Evolutionary conservation across 2,113 vertebrate species (phyloP).

Genomic region (Casuarius casuarius): DNA sequence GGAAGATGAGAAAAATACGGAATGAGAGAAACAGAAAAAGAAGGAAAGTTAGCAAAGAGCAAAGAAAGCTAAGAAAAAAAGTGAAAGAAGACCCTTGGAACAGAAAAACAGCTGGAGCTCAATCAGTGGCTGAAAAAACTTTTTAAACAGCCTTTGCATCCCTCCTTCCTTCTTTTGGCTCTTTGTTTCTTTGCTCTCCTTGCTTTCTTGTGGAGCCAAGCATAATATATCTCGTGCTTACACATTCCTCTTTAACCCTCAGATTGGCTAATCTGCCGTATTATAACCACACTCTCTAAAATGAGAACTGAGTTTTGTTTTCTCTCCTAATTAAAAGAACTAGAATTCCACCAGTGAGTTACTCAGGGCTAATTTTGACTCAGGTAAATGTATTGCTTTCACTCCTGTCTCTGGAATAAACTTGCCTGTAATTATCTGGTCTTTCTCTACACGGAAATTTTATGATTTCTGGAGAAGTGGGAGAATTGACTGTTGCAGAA

Average conservation of each 20-base stretch:
- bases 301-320: not conserved
- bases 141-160: not conserved
- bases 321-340: constrained; percentile 23
- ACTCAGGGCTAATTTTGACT: constrained; percentile 62
- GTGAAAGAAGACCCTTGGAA: not conserved
- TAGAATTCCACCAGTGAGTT: constrained; percentile 24
- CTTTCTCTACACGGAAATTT: constrained; percentile 59
- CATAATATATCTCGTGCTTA: not conserved
- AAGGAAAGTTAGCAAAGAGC: not conserved
- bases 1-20: not conserved
- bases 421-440: constrained; percentile 54
- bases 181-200: not conserved
- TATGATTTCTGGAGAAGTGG: constrained; percentile 50
- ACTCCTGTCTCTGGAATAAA: constrained; percentile 51
- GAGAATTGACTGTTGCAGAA: constrained; percentile 44
- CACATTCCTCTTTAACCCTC: not conserved
- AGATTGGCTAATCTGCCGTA: not conserved
- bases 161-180: not conserved
- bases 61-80: not conserved
- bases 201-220: not conserved
- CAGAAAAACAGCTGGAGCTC: not conserved
- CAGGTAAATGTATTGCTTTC: constrained; percentile 65
- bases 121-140: not conserved
- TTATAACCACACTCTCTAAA: constrained; percentile 11
- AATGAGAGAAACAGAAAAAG: not conserved